Base-by-base conservation (phyloP, 2,888 invertebrate genomes). In the Eupithecia inturbata region DNA sequence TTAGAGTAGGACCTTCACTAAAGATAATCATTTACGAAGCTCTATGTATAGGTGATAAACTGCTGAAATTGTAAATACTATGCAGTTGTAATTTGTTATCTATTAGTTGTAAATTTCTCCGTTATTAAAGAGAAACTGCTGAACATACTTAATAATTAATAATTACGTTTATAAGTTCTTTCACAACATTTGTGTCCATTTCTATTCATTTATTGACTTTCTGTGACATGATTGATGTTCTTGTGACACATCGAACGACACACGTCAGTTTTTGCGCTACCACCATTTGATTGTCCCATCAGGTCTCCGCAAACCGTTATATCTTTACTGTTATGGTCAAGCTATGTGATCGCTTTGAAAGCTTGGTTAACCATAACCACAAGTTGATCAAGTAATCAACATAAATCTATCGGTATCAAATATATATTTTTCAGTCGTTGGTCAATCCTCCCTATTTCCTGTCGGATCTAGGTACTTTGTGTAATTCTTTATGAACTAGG, bases 181-280 rank as follows among this genome's bases (percentile, higher is more conserved):
- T 67, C 66, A 69, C 49, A 67, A 49, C 22, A 53, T 22, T 57
- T 26, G 14, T 71, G 70, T 71, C 49, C 60, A 68, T 67, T 28
- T 53, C 63, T 26, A 39, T 72, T 70, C 7, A 78, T 68, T 75
- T 77, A 76, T 74, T 73, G 64, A 66, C 68, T 72, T 71, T 78
- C 76, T 75, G 72, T 78, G 72, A 75, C 68, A 75, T 83, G 83
- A 81, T 83, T 83, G 84, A 84, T 83, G 82, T 83, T 82, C 83
- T 79, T 81, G 80, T 73, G 79, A 79, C 72, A 67, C 3, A 22
- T 22, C 26, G 57, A 26, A 26, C 26, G 14, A 26, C 57, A 53
- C 53, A 57, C 12, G 3, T 81, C 81, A 75, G 84, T 85, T 89
- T 89, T 89, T 87, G 85, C 84, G 79, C 77, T 77, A 76, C 77